Evolutionary conservation across 2,797 vertebrate species (phyloP).

Genomic region (Glyptemys insculpta): DNA sequence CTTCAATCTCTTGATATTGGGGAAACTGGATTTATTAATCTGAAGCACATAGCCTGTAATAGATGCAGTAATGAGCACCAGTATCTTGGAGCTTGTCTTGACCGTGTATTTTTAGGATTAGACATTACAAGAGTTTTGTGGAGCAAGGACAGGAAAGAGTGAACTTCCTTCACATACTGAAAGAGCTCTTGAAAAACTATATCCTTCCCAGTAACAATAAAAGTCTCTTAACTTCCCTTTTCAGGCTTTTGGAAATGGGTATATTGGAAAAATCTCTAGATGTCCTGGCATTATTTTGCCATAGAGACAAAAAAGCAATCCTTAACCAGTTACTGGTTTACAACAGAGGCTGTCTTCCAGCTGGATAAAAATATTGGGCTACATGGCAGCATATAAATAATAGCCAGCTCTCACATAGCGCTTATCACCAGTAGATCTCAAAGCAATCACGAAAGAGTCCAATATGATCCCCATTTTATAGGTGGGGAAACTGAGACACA

Average conservation of each 20-base stretch:
- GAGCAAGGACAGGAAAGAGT: neutral
- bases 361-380: neutral
- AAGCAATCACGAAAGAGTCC: no score
- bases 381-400: neutral
- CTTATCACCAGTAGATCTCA: no score
- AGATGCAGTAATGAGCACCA: neutral
- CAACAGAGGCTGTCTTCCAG: neutral
- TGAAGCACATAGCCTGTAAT: neutral
- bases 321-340: neutral
- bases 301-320: neutral
- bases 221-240: neutral
- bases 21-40: neutral
- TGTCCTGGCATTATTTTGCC: neutral
- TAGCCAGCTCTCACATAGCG: no score
- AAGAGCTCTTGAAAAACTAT: constrained; percentile 1
- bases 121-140: neutral
- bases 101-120: neutral
- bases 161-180: neutral
- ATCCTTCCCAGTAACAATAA: neutral
- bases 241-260: neutral
- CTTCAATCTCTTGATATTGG: neutral
- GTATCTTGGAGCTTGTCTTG: neutral
- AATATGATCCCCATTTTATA: neutral
- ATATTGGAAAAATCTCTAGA: neutral
- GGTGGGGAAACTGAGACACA: neutral